Evolutionary conservation across 2,113 vertebrate genomes (phyloP).

Genomic region (Ciconia boyciana): DNA sequence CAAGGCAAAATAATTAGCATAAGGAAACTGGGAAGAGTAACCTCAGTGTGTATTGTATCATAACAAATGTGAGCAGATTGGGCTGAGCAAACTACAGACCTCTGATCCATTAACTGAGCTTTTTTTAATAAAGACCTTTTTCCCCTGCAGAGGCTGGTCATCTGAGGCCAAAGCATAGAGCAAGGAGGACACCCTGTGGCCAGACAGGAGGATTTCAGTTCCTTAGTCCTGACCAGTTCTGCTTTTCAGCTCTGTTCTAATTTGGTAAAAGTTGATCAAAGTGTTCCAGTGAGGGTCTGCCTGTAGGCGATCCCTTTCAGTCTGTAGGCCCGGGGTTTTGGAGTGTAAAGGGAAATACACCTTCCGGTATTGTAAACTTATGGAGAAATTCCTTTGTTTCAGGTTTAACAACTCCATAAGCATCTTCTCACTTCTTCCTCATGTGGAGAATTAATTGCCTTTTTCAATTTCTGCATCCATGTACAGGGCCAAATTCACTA

Average conservation of each 20-base stretch:
- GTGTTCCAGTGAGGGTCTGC: neutral
- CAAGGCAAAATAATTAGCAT: slow-evolving; percentile 14
- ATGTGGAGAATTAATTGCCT: neutral
- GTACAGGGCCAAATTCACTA: neutral
- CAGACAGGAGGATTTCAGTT: slow-evolving; percentile 2
- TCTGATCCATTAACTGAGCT: neutral
- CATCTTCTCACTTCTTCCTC: neutral
- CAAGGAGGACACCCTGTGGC: slow-evolving; percentile 64
- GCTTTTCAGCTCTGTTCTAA: neutral
- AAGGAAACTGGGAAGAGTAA: neutral
- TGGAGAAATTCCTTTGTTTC: neutral
- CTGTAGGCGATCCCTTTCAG: neutral
- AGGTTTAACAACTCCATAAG: neutral
- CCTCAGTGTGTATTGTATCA: neutral
- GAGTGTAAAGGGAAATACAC: neutral
- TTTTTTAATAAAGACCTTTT: neutral
- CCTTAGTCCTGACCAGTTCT: neutral
- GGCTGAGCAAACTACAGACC: neutral
- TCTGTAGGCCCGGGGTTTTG: rapidly evolving
- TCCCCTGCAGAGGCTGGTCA: neutral
- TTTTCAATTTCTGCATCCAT: neutral
- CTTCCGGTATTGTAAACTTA: neutral
- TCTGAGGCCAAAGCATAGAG: neutral
- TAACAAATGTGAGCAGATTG: neutral
- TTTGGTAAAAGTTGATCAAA: neutral